A percentile compares a stretch with the other conserved stretches of the same genome.
Evolutionary conservation across 2,113 vertebrate genomes (phyloP).

Genomic region (Lophius piscatorius): DNA sequence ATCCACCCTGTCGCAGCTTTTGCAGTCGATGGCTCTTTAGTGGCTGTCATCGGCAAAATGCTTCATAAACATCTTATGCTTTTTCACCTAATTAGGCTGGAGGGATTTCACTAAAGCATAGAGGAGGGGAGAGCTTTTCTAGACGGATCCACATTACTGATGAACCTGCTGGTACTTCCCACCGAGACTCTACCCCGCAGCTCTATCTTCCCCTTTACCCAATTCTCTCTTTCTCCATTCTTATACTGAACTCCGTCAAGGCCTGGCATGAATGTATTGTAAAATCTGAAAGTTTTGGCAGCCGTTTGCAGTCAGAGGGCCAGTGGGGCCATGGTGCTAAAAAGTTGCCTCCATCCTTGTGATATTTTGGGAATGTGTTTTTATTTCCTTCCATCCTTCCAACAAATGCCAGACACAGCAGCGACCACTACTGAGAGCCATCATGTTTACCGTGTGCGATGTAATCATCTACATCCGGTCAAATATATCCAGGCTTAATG

Average conservation of each 20-base stretch:
- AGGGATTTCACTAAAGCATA: slow-evolving; percentile 74
- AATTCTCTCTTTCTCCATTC: neutral
- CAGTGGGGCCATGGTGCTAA: slow-evolving; percentile 1
- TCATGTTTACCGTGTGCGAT: slow-evolving; percentile 15
- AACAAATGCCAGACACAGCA: neutral
- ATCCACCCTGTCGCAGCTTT: slow-evolving; percentile 71
- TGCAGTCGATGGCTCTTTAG: slow-evolving; percentile 77
- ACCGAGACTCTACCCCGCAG: slow-evolving; percentile 12
- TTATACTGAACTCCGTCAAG: slow-evolving; percentile 23
- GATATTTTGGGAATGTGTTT: too few relatives aligned
- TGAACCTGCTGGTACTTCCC: slow-evolving; percentile 6
- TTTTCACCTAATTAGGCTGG: slow-evolving; percentile 81
- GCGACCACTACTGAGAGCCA: slow-evolving; percentile 9
- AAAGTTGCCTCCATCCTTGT: slow-evolving; percentile 17
- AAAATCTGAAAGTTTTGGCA: neutral
- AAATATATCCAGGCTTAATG: slow-evolving; percentile 23
- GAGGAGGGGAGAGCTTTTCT: slow-evolving; percentile 27
- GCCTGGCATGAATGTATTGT: neutral
- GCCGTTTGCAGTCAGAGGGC: slow-evolving; percentile 17
- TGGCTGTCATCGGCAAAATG: slow-evolving; percentile 70
- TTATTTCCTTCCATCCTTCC: slow-evolving; percentile 12
- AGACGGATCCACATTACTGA: slow-evolving; percentile 26
- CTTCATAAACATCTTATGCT: slow-evolving; percentile 80
- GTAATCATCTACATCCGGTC: slow-evolving; percentile 4
- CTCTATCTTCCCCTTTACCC: neutral